Evolutionary conservation across 2,797 vertebrate species (phyloP).

Genomic region (Lerista edwardsae): DNA sequence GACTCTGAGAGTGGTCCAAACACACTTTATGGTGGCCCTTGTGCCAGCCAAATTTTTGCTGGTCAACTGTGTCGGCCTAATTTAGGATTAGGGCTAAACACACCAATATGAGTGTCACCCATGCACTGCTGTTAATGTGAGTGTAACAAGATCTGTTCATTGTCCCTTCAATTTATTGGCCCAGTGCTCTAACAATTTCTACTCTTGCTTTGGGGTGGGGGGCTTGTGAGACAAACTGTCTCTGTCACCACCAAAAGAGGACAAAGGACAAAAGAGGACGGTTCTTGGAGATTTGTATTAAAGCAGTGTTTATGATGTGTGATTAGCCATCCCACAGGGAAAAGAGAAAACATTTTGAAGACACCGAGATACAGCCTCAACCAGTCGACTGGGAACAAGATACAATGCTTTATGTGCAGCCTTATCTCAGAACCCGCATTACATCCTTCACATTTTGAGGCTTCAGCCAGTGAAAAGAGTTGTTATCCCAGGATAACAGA

Average conservation of each 20-base stretch:
- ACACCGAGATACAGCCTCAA: slow-evolving; percentile 39
- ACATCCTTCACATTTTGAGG: slow-evolving; percentile 46
- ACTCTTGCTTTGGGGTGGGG: too few relatives aligned
- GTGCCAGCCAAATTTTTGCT: too few relatives aligned
- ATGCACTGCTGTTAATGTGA: neutral
- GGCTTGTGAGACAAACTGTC: too few relatives aligned
- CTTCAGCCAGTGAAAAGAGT: neutral
- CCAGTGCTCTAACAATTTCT: slow-evolving; percentile 1
- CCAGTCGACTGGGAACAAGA: slow-evolving; percentile 11
- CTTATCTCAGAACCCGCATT: slow-evolving; percentile 9
- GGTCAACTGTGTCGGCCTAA: too few relatives aligned
- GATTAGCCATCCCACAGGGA: neutral
- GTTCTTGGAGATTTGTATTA: neutral
- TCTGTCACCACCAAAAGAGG: neutral
- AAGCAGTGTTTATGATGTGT: slow-evolving; percentile 8
- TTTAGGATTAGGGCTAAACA: too few relatives aligned
- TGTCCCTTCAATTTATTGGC: slow-evolving; percentile 5
- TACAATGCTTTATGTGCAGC: neutral
- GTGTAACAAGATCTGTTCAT: neutral
- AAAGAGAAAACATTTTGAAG: slow-evolving; percentile 32
- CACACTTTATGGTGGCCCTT: too few relatives aligned
- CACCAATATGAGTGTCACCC: neutral
- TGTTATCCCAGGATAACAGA: neutral
- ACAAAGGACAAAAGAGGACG: neutral
- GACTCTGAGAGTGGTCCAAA: too few relatives aligned